These are phyloP conservation scores for Shinisaurus crocodilurus DNA, from an alignment of 2,113 vertebrate genomes.

Conservation along the genomic window DNA sequence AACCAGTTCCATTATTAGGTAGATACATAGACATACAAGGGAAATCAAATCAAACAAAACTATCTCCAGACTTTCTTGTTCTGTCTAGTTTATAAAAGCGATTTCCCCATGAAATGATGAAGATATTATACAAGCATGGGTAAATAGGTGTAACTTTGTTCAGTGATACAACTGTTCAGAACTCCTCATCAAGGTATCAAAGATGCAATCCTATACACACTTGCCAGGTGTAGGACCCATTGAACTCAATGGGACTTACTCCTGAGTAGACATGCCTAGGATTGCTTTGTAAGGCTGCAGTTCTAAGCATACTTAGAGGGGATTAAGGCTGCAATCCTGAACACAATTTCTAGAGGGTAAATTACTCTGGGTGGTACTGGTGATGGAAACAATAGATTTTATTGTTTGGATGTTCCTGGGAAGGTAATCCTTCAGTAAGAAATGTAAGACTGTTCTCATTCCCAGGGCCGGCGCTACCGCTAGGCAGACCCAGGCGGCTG, in stretches of 20 bases:
- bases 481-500: too few relatives aligned
- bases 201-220: not conserved
- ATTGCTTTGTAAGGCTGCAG: not conserved
- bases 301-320: not conserved
- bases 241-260: not conserved
- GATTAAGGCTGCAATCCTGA: not conserved
- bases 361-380: not conserved
- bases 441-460: not conserved
- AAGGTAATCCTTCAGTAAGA: not conserved
- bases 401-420: not conserved
- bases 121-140: not conserved
- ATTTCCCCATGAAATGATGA: not conserved
- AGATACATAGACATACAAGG: not conserved
- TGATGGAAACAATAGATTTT: not conserved
- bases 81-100: not conserved
- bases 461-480: too few relatives aligned
- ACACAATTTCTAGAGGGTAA: not conserved
- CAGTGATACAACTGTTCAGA: not conserved
- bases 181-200: not conserved
- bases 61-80: constrained; percentile 3
- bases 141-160: not conserved
- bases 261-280: not conserved
- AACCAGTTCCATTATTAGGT: constrained; percentile 1
- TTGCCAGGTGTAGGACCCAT: not conserved
- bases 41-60: constrained; percentile 6